These are phyloP conservation scores for Antheraea assamensis DNA, from an alignment of 2,888 invertebrate species.

Conservation along the genomic window DNA sequence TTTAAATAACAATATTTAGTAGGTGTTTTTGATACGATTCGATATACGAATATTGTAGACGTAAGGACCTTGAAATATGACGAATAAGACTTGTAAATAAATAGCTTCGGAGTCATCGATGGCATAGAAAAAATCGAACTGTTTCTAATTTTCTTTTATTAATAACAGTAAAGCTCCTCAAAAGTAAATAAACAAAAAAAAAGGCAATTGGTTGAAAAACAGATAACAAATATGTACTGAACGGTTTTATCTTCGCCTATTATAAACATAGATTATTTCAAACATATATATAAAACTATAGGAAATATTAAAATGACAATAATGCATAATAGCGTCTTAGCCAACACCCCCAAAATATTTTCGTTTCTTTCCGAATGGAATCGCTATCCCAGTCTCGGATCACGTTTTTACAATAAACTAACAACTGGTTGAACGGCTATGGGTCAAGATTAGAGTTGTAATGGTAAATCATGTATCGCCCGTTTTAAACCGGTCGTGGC, in stretches of 20 bases:
- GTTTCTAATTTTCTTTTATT: too few species aligned
- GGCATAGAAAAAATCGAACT: too few species aligned
- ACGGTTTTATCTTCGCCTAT: neutral
- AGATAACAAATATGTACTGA: neutral
- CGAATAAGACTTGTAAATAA: too few species aligned
- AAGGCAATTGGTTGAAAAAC: too few species aligned
- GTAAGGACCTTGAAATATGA: too few species aligned
- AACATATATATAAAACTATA: neutral
- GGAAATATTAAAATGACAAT: conserved; percentile 21
- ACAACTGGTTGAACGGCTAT: conserved; percentile 68
- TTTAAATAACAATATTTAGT: too few species aligned
- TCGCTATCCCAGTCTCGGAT: conserved; percentile 49
- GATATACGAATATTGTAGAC: too few species aligned
- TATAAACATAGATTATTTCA: too few species aligned
- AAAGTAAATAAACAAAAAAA: too few species aligned
- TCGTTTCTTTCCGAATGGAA: conserved; percentile 54
- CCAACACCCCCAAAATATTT: conserved; percentile 44
- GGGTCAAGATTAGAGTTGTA: conserved; percentile 78
- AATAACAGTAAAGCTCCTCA: too few species aligned
- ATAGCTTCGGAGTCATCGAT: too few species aligned
- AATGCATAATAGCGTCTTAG: conserved; percentile 31
- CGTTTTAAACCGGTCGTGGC: conserved; percentile 62
- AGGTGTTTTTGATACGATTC: too few species aligned
- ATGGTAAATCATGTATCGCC: conserved; percentile 64
- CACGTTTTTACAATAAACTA: conserved; percentile 45